Conservation (phyloP, 2,888 invertebrate species). For the Falcaria lacertinaria region DNA sequence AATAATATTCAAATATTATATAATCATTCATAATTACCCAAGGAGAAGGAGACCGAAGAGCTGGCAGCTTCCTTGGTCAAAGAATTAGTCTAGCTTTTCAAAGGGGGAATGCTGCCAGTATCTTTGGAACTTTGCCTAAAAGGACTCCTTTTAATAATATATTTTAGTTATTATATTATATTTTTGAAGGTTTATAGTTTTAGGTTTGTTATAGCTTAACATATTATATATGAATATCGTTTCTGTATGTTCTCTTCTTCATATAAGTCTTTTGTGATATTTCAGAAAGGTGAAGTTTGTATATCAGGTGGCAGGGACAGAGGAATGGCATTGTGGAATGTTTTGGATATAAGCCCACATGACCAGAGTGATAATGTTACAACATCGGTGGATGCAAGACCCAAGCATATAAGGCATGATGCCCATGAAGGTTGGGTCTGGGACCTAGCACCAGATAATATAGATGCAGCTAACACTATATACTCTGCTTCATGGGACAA, state of each 20-base stretch:
- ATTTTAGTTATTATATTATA: no score
- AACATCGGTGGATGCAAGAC: constrained; percentile 41
- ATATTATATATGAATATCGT: no score
- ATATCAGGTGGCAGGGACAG: constrained; percentile 81
- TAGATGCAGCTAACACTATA: constrained; percentile 57
- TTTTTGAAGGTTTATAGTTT: no score
- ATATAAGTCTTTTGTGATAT: background rate
- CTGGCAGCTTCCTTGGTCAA: no score
- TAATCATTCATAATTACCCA: no score
- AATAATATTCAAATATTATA: no score
- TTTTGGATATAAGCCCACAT: constrained; percentile 48
- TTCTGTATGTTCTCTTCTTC: constrained; percentile 1
- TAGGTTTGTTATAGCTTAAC: no score
- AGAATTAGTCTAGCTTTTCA: no score
- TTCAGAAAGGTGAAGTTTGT: constrained; percentile 69
- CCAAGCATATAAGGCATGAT: constrained; percentile 51
- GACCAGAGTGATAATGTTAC: constrained; percentile 36
- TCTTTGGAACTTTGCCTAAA: no score
- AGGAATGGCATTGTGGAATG: constrained; percentile 74
- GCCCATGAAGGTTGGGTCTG: constrained; percentile 84
- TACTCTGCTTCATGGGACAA: constrained; percentile 83
- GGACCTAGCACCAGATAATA: constrained; percentile 73
- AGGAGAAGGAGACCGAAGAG: no score
- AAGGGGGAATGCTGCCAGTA: no score
- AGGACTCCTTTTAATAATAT: no score